Evolutionary conservation across 2,113 vertebrate species (phyloP), one percentile per base, ranked within the genome.

Genomic region (Chiloscyllium plagiosum): DNA sequence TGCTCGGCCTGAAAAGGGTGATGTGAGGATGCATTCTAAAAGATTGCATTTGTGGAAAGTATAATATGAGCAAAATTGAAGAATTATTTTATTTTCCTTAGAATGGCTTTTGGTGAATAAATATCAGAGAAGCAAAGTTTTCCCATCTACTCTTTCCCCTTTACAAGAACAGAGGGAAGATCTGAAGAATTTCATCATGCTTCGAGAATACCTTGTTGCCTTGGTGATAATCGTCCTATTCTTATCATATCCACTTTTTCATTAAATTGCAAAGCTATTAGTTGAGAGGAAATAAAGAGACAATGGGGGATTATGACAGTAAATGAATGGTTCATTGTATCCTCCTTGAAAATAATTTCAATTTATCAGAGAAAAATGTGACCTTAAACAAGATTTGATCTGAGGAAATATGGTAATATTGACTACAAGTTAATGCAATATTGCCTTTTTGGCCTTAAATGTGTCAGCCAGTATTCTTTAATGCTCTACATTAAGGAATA

Each of bases 281-380:
- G 33, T 93, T 93, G 89, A 37, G 61, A 93, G 61, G 33, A 37
- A 92, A 66, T 65, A 93, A 93, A 93, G 61, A 68, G 89, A 66
- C 89, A 93, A 68, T 93, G 89, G 89, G 89, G 61, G 61, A 93
- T 93, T 93, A 93, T 68, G 89, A 93, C 89, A 93, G 56, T 93
- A 93, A 93, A 37, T 66, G n/a, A 92, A 93, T 90, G 87, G 87
- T 37, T 93, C 61, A 93, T 93, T 93, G 61, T 93, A 93, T 66
- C 61, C 61, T 93, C 89, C 33, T 93, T 93, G 89, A 93, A 66
- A 93, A 66, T 66, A 93, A 93, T 93, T 93, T 93, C 61, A 93
- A 68, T 93, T 93, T 93, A 93, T 93, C 61, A 93, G n/a, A 93
- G 61, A 37, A 61, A 68, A 93, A 66, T 93, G n/a, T 93, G 89